Percentiles rank a stretch among this genome's conserved stretches.
These are phyloP conservation scores for Molanna angustata DNA, from an alignment of 2,888 invertebrate species.

Conservation along the genomic window DNA sequence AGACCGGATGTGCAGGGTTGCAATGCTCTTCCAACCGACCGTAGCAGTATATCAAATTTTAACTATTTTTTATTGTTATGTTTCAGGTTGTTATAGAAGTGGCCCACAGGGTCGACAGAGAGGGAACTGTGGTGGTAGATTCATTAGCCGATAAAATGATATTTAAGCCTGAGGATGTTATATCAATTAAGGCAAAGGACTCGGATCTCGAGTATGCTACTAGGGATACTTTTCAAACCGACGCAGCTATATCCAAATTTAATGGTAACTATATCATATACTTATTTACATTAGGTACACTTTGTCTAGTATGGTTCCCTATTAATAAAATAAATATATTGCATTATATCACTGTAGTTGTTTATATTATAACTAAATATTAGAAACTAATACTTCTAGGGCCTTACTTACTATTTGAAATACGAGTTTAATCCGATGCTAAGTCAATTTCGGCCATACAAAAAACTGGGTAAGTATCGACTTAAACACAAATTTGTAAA, in stretches of 20 bases:
- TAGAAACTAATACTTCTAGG: not conserved
- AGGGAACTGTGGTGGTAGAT: slow-evolving; percentile 63
- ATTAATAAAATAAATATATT: no score
- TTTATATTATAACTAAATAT: not conserved
- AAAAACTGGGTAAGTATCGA: no score
- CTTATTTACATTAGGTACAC: no score
- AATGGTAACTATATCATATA: slow-evolving; percentile 60
- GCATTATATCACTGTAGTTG: no score
- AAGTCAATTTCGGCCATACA: no score
- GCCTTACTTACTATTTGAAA: no score
- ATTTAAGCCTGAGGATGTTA: slow-evolving; percentile 81
- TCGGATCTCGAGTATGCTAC: slow-evolving; percentile 88
- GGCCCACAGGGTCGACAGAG: slow-evolving; percentile 76
- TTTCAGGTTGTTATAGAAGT: slow-evolving; percentile 73
- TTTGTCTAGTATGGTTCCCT: no score
- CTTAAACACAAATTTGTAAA: no score
- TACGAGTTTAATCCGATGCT: no score
- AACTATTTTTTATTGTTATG: not conserved
- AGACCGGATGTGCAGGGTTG: no score
- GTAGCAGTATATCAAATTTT: not conserved
- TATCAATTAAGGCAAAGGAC: slow-evolving; percentile 77
- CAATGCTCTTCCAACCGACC: no score
- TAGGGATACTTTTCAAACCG: slow-evolving; percentile 85
- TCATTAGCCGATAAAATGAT: slow-evolving; percentile 76
- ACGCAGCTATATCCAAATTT: slow-evolving; percentile 83